These are phyloP conservation scores for Chloroceryle inda DNA, from an alignment of 2,797 vertebrate genomes.

Conservation along the genomic window DNA sequence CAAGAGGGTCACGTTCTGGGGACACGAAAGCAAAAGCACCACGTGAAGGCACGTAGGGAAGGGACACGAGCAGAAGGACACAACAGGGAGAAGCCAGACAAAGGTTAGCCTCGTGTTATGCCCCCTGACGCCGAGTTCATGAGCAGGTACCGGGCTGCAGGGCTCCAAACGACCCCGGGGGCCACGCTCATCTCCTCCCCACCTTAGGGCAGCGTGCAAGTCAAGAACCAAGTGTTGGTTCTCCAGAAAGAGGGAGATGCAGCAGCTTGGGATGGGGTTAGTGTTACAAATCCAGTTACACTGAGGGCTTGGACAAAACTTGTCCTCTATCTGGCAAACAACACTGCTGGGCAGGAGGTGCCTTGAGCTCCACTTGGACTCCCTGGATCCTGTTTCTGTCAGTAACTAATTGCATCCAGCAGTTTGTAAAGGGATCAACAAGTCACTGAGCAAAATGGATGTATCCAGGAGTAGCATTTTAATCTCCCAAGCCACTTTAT, in stretches of 20 bases:
- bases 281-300: neutral
- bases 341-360: neutral
- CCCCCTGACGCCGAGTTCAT: accelerated
- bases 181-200: neutral
- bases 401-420: neutral
- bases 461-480: neutral
- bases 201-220: neutral
- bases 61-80: neutral
- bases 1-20: slow-evolving; percentile 88
- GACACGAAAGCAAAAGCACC: neutral
- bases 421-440: neutral
- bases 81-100: neutral
- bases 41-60: accelerated
- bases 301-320: neutral
- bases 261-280: neutral
- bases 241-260: neutral
- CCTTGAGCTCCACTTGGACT: neutral
- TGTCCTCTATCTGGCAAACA: neutral
- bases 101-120: neutral
- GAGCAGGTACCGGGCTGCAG: neutral
- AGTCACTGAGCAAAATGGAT: neutral
- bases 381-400: neutral
- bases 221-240: neutral
- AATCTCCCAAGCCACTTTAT: neutral
- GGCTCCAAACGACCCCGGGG: neutral